Evolutionary conservation across 2,888 invertebrate species (phyloP), one percentile per base, ranked within the genome.

Genomic region (Xylota sylvarum): DNA sequence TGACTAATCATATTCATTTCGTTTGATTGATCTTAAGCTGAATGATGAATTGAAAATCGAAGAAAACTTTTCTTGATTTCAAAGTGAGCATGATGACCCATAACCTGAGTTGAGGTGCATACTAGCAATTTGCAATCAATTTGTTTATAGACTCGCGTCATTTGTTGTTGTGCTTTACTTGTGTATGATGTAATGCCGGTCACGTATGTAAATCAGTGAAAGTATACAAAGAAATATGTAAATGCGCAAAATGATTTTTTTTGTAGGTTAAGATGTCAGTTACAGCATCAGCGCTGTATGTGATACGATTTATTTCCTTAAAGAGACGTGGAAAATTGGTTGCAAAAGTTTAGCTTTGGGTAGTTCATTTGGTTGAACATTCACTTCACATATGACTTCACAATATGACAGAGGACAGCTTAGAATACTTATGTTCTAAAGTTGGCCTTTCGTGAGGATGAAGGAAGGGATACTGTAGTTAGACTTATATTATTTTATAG

Each of bases 61-160:
- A 32, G 5, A 6, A 32, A 7, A n/a, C 3, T 2, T 40, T 40
- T 40, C n/a, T n/a, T 12, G 5, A 14, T 65, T 2, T 52, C 23
- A 52, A 52, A 67, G 37, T 50, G 23, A 12, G 0, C 27, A 14
- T 10, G 19, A 19, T 19, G 35, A 58, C 14, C 32, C 7, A 17
- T 12, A 35, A n/a, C 52, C 27, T 52, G 52, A 52, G 27, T n/a
- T 52, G 52, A 52, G 27, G 52, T 56, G 23, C n/a, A 37, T n/a
- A 27, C 37, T 2, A 17, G 10, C 23, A 65, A 35, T 48, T 55
- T 74, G 55, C 46, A 60, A 43, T 60, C 35, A 60, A 19, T n/a
- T n/a, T 81, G 60, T 46, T 37, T 69, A 76, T 76, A 60, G 46
- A 55, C 43, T 69, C 14, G 17, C 14, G 17, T 55, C 55, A 55